Evolutionary conservation across 2,113 vertebrate species (phyloP).

Genomic region (Galemys pyrenaicus): DNA sequence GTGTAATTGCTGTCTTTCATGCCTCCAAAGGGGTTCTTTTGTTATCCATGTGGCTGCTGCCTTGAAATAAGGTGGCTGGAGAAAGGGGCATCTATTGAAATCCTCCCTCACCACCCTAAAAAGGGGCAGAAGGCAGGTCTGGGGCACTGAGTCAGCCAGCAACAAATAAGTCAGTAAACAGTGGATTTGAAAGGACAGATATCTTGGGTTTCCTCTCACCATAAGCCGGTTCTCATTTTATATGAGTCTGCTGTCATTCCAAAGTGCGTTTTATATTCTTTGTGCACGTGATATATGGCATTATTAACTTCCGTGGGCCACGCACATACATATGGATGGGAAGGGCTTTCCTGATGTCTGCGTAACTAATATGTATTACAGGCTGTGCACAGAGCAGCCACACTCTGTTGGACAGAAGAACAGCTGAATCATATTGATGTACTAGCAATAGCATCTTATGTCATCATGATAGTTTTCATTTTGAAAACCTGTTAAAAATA

Average conservation of each 20-base stretch:
- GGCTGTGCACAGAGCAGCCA: conserved; percentile 63
- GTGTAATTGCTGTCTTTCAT: conserved; percentile 84
- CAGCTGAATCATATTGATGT: conserved; percentile 58
- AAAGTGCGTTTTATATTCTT: conserved; percentile 64
- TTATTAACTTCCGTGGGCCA: conserved; percentile 73
- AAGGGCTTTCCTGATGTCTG: conserved; percentile 67
- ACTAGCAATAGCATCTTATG: conserved; percentile 70
- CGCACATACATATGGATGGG: conserved; percentile 76
- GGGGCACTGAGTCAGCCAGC: not conserved
- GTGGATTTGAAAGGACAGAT: conserved; percentile 54
- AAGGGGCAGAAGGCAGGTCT: conserved; percentile 24
- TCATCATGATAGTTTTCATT: conserved; percentile 50
- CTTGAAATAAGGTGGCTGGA: conserved; percentile 47
- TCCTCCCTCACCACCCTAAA: not conserved
- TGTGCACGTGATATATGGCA: conserved; percentile 63
- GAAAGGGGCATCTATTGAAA: conserved; percentile 17
- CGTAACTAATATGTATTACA: conserved; percentile 63
- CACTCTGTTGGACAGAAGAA: conserved; percentile 67
- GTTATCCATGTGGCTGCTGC: conserved; percentile 70
- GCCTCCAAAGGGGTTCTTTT: conserved; percentile 75
- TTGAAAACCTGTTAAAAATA: conserved; percentile 70
- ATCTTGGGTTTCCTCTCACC: conserved; percentile 59
- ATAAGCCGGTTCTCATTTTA: conserved; percentile 43
- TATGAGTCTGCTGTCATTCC: conserved; percentile 53
- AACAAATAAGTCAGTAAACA: conserved; percentile 50